Evolutionary conservation across 1,140 invertebrate species (phyloP), one percentile per base, ranked within the genome.

Genomic region (Aphidius gifuensis): DNA sequence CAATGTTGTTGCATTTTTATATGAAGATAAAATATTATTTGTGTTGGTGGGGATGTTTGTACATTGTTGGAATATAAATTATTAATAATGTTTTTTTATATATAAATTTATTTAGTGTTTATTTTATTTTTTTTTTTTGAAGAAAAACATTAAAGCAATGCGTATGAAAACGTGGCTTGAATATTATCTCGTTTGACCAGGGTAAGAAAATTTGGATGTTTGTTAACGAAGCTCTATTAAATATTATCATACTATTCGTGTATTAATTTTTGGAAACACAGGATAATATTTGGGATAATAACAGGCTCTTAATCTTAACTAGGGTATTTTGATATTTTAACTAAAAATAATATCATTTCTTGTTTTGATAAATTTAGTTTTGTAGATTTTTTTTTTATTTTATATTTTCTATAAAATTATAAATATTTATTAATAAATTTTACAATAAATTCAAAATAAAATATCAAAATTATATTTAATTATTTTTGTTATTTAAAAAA

Each of bases 111-210:
- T 38, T 53, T 39, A 11, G 48, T 50, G 47, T 48, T n/a, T 59
- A 49, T 50, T 39, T 49, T 59, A 5, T 59, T 23, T 42, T 50
- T 48, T 39, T 44, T 39, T 32, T 32, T 32, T 32, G 23, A 32
- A 32, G 1, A 23, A 9, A 40, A 49, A 50, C 21, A 48, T 53
- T 44, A 60, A 66, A 64, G 23, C 55, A 65, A 48, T 55, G 6
- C 5, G 11, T 48, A 61, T 66, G 16, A 1, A 16, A 16, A 71
- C 66, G 62, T 65, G 67, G 64, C 49, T 65, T 55, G 66, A 71
- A 71, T 71, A 74, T 72, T 71, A 74, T 68, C 67, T 65, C 70
- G 65, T 69, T 74, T 72, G 66, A 62, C 65, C 67, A 74, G 68
- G 58, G 40, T 60, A 49, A 51, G 48, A 47, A 40, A 23, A 49